Evolutionary conservation across 2,888 invertebrate species (phyloP).

Genomic region (Bugula neritina): DNA sequence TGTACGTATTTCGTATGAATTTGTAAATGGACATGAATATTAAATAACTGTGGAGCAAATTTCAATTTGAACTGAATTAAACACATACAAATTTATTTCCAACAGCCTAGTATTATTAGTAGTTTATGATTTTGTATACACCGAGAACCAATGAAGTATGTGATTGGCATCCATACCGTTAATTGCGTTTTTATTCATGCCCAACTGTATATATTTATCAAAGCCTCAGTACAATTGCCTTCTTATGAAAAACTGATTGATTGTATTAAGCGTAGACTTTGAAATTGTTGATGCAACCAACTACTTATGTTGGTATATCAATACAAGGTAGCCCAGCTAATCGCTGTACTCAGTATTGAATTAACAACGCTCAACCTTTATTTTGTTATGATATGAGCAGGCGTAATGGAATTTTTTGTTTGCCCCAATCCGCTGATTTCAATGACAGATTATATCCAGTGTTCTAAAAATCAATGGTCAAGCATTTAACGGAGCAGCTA

Average conservation of each 20-base stretch:
- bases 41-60: no score
- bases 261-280: background rate
- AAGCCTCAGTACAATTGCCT: background rate
- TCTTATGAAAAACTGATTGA: conserved; percentile 1
- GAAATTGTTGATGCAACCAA: background rate
- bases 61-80: no score
- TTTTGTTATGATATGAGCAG: background rate
- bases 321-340: background rate
- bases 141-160: background rate
- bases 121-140: no score
- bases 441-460: background rate
- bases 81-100: no score
- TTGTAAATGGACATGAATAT: no score
- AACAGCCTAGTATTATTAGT: background rate
- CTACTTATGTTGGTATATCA: background rate
- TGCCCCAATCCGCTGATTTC: background rate
- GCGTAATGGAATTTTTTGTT: background rate
- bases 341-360: background rate
- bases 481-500: no score
- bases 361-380: background rate
- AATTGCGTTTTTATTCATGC: background rate
- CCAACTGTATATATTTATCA: conserved; percentile 1
- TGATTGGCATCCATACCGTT: background rate
- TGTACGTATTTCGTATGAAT: no score
- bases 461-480: background rate